These are phyloP conservation scores for Nasonovia ribisnigri DNA, from an alignment of 2,888 invertebrate species.

Conservation along the genomic window DNA sequence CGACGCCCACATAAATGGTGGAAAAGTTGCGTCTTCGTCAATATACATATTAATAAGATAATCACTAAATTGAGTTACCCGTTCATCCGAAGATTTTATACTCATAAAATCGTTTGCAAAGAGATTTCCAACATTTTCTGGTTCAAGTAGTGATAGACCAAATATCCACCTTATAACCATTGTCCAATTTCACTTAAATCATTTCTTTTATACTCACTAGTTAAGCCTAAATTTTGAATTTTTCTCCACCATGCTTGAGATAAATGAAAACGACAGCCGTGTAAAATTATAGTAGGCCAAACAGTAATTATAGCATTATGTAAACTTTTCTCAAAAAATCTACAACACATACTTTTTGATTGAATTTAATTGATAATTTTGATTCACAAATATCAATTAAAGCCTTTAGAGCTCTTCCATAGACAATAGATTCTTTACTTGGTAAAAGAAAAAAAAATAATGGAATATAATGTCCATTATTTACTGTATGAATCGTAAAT, in stretches of 20 bases:
- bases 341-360: not conserved
- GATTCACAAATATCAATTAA: not conserved
- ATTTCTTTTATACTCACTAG: slow-evolving; percentile 30
- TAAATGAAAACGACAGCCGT: slow-evolving; percentile 15
- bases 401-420: not conserved
- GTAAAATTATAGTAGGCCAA: not conserved
- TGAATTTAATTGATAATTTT: no score
- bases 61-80: slow-evolving; percentile 23
- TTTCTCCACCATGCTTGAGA: no score
- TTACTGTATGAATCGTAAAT: no score
- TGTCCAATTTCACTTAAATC: slow-evolving; percentile 18
- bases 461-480: no score
- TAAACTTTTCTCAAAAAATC: slow-evolving; percentile 49
- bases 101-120: slow-evolving; percentile 18
- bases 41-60: slow-evolving; percentile 19
- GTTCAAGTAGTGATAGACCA: slow-evolving; percentile 27
- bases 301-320: not conserved
- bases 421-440: not conserved
- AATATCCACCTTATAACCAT: slow-evolving; percentile 48
- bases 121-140: slow-evolving; percentile 5
- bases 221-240: no score
- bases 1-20: not conserved
- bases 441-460: not conserved
- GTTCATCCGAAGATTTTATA: slow-evolving; percentile 23
- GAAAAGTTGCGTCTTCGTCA: not conserved